A percentile compares a stretch with the other conserved stretches of the same genome.
phyloP scores from a whole-genome alignment of 2,888 invertebrate species.

The Cepaea hortensis region DNA sequence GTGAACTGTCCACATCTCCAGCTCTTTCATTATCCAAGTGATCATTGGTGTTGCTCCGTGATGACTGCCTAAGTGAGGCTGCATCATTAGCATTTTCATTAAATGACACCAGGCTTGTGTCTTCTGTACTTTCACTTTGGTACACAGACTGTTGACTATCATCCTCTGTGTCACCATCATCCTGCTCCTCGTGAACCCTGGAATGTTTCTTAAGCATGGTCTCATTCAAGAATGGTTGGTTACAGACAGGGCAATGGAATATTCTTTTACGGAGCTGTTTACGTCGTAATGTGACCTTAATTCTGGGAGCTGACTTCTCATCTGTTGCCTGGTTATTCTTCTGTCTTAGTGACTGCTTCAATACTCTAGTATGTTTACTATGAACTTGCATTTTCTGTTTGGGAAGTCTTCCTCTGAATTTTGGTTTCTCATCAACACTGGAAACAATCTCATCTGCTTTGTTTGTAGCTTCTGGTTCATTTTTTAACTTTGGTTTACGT shows the following conservation, averaged over 20 bases:
- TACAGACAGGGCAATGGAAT: constrained; percentile 24
- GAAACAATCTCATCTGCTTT: constrained; percentile 3
- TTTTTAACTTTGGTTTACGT: constrained; percentile 19
- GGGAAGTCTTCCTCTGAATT: neutral
- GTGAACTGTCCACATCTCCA: constrained; percentile 9
- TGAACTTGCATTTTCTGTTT: neutral
- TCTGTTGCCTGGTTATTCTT: constrained; percentile 7
- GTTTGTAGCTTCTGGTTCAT: neutral
- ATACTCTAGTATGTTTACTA: neutral
- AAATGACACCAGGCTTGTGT: neutral
- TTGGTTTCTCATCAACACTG: constrained; percentile 23
- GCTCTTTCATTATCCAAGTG: neutral
- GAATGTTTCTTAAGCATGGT: constrained; percentile 29
- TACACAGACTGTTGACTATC: neutral
- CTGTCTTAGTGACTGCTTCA: constrained; percentile 3
- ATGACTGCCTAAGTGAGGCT: neutral
- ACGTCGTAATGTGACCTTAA: constrained; percentile 33
- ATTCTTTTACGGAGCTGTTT: constrained; percentile 12
- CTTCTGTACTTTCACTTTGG: constrained; percentile 25
- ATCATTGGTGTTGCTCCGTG: neutral
- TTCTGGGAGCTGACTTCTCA: neutral
- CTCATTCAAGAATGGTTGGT: constrained; percentile 27
- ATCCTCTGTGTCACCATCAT: neutral
- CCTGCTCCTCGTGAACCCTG: constrained; percentile 4
- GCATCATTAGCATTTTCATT: constrained; percentile 18